phyloP scores from a whole-genome alignment of 2,113 vertebrate species.

The Bagarius yarrelli region DNA sequence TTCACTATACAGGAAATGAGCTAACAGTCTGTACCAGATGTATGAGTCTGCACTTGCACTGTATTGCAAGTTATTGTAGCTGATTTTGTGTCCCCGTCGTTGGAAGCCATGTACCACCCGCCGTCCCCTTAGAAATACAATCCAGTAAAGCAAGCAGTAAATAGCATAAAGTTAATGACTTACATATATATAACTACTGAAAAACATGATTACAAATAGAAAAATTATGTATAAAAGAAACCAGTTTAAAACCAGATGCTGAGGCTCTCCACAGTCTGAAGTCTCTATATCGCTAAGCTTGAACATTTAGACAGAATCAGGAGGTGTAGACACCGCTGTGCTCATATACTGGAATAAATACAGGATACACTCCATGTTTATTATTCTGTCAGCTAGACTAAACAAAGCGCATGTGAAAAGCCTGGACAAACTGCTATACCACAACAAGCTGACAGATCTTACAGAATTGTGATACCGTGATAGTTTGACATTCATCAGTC shows the following conservation, averaged over 20 bases:
- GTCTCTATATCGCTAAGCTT: neutral
- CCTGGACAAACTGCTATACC: neutral
- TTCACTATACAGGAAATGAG: no score
- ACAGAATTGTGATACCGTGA: neutral
- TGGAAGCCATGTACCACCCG: no score
- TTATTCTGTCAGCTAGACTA: neutral
- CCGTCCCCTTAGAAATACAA: no score
- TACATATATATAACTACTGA: neutral
- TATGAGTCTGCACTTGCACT: no score
- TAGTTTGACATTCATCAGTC: neutral
- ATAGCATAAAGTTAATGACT: neutral
- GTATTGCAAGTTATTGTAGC: no score
- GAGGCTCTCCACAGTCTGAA: neutral
- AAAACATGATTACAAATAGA: neutral
- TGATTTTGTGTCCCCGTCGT: no score
- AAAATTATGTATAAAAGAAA: neutral
- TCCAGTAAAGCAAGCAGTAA: no score
- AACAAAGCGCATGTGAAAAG: neutral
- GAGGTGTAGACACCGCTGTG: neutral
- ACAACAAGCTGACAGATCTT: neutral
- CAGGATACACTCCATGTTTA: slow-evolving; percentile 7
- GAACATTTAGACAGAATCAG: neutral
- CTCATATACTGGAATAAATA: slow-evolving; percentile 4
- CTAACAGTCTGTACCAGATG: no score
- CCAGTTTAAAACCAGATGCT: neutral